Conservation (phyloP, 2,113 vertebrate genomes). For the Antigone vipio region DNA sequence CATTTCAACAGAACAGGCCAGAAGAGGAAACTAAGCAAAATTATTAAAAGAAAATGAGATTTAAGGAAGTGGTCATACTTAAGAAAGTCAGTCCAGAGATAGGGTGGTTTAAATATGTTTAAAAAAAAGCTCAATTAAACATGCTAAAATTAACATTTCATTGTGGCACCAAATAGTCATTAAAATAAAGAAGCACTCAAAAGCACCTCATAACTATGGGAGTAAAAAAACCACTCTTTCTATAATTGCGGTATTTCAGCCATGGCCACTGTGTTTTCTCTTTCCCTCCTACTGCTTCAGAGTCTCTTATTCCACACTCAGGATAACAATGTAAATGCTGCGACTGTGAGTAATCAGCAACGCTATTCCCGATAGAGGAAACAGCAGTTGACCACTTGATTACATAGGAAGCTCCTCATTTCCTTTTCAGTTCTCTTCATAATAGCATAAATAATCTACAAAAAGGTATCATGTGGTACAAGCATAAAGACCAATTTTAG, state of each 20-base stretch:
- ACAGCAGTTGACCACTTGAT: constrained; percentile 43
- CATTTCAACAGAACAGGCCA: neutral
- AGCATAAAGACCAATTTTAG: neutral
- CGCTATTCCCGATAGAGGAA: neutral
- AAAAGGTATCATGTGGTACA: neutral
- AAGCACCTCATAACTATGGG: neutral
- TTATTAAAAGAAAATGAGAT: neutral
- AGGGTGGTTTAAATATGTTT: neutral
- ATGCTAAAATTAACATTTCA: neutral
- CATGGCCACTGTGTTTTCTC: neutral
- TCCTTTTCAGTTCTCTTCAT: constrained; percentile 43
- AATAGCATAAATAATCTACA: neutral
- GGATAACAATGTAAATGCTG: neutral
- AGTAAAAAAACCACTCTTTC: neutral
- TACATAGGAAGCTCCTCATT: constrained; percentile 64
- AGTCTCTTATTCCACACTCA: neutral
- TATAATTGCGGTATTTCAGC: neutral
- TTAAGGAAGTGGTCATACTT: neutral
- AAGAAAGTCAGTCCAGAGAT: neutral
- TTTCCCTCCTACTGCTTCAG: neutral
- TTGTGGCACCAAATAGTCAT: neutral
- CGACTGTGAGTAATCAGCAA: neutral
- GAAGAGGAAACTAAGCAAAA: neutral
- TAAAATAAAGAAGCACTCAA: neutral
- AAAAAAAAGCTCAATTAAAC: neutral